Conservation (phyloP, 2,888 invertebrate genomes). For the Bruchidius siliquastri region DNA sequence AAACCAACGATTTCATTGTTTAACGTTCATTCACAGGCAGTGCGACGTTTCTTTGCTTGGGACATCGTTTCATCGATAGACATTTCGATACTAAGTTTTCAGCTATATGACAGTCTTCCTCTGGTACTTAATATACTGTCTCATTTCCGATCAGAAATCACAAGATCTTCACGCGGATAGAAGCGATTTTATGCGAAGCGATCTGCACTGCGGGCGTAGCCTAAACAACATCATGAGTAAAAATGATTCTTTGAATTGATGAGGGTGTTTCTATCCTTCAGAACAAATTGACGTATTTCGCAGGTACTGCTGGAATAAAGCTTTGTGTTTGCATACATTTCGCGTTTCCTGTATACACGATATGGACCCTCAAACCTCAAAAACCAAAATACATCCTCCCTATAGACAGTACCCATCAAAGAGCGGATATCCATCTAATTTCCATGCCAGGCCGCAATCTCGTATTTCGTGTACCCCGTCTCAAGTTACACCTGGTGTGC, state of each 20-base stretch:
- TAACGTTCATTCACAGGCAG: too few species aligned
- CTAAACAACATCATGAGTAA: background rate
- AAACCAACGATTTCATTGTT: too few species aligned
- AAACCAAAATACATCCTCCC: slow-evolving; percentile 16
- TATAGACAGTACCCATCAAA: slow-evolving; percentile 1
- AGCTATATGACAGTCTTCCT: too few species aligned
- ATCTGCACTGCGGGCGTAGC: background rate
- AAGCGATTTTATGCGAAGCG: background rate
- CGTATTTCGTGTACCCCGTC: slow-evolving; percentile 21
- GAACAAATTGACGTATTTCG: background rate
- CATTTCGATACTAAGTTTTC: too few species aligned
- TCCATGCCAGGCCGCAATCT: slow-evolving; percentile 27
- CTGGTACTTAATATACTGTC: too few species aligned
- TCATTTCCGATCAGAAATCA: too few species aligned
- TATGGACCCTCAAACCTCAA: slow-evolving; percentile 1
- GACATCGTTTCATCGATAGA: too few species aligned
- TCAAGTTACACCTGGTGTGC: slow-evolving; percentile 27
- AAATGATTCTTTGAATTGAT: background rate
- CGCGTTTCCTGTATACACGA: slow-evolving; percentile 1
- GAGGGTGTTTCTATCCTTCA: slow-evolving; percentile 1
- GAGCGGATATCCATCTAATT: slow-evolving; percentile 34
- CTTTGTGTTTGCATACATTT: slow-evolving; percentile 1
- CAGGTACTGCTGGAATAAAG: background rate
- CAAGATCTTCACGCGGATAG: too few species aligned
- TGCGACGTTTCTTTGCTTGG: too few species aligned